Percentiles rank a stretch among this genome's conserved stretches.
phyloP scores from a whole-genome alignment of 2,888 invertebrate genomes.

The Ochropleura leucogaster region DNA sequence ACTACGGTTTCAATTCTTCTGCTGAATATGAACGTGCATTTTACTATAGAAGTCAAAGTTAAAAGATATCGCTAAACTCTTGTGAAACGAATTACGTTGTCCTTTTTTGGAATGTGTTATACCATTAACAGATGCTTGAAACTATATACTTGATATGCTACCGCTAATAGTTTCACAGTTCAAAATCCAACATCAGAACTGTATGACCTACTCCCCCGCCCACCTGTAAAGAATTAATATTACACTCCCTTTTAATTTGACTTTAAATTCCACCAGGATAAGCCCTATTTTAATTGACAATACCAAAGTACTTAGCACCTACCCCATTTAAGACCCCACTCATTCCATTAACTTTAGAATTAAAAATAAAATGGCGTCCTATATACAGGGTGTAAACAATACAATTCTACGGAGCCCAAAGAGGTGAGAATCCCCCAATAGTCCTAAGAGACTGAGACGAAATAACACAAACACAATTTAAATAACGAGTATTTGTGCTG shows the following conservation, averaged over 20 bases:
- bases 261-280: not conserved
- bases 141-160: not conserved
- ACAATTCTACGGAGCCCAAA: slow-evolving; percentile 50
- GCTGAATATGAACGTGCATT: slow-evolving; percentile 36
- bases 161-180: not conserved
- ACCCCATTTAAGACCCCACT: slow-evolving; percentile 20
- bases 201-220: too few species aligned
- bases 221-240: not conserved
- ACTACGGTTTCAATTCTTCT: slow-evolving; percentile 52
- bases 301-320: slow-evolving; percentile 37
- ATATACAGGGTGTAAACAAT: slow-evolving; percentile 42
- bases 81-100: not conserved
- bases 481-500: slow-evolving; percentile 79
- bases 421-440: slow-evolving; percentile 67
- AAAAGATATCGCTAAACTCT: not conserved
- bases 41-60: slow-evolving; percentile 7
- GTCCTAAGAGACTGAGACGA: slow-evolving; percentile 60
- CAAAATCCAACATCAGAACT: not conserved
- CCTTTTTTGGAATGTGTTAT: not conserved
- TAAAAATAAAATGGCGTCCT: slow-evolving; percentile 26
- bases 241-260: slow-evolving; percentile 22
- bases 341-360: slow-evolving; percentile 28
- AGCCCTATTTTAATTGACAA: slow-evolving; percentile 21
- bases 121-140: not conserved
- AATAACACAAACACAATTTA: slow-evolving; percentile 82